Conservation (phyloP, 2,888 invertebrate genomes). For the Petrolisthes cinctipes region DNA sequence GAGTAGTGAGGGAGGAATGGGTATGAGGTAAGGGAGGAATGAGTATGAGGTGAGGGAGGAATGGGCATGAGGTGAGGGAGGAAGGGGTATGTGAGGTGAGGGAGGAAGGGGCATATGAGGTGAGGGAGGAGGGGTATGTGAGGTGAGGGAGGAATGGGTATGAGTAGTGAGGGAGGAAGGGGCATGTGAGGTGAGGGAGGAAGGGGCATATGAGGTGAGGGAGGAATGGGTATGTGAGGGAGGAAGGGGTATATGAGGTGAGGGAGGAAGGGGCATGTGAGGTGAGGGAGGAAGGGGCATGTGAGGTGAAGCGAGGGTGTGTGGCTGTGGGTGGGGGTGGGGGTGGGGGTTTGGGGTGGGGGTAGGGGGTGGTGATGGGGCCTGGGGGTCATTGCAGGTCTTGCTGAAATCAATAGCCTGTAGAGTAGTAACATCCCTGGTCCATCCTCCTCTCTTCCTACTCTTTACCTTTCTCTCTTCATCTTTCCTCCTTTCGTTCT, state of each 20-base stretch:
- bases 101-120: no score
- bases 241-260: not conserved
- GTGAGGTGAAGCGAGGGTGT: not conserved
- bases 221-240: not conserved
- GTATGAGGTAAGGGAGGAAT: no score
- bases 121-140: no score
- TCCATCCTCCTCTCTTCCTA: not conserved
- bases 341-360: not conserved
- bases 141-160: no score
- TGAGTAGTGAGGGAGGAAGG: no score
- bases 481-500: not conserved
- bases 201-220: not conserved
- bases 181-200: not conserved
- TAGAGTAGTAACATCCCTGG: not conserved
- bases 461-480: not conserved
- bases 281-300: not conserved
- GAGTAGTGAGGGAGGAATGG: no score
- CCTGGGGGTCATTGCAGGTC: slow-evolving; percentile 33
- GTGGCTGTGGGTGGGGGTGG: no score
- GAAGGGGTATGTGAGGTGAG: no score
- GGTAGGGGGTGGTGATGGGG: not conserved
- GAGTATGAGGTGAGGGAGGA: no score
- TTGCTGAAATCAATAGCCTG: slow-evolving; percentile 34
- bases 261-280: not conserved
- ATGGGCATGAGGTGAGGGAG: no score